phyloP scores from a whole-genome alignment of 1,140 invertebrate species.

The Thalassaphorura encarpata region DNA sequence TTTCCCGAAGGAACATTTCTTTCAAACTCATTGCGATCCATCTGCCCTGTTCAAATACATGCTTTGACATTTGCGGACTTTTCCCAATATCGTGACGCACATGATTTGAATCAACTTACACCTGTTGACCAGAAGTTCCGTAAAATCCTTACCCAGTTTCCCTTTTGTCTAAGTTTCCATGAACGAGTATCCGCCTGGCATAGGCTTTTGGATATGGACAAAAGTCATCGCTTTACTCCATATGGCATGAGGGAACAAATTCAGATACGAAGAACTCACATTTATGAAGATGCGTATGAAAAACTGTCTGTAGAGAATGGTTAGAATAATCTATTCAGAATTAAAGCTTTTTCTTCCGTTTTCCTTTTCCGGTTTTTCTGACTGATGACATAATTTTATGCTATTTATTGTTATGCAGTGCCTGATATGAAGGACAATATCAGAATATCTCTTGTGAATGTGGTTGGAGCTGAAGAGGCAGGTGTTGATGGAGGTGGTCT shows the following conservation, averaged over 20 bases:
- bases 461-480: slow-evolving; percentile 80
- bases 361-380: background rate
- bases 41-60: slow-evolving; percentile 19
- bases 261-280: slow-evolving; percentile 73
- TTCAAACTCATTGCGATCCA: slow-evolving; percentile 1
- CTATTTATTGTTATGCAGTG: slow-evolving; percentile 45
- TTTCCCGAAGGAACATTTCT: slow-evolving; percentile 32
- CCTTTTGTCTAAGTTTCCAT: slow-evolving; percentile 84
- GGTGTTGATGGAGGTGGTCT: slow-evolving; percentile 94
- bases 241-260: slow-evolving; percentile 65
- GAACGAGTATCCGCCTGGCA: slow-evolving; percentile 78
- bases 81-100: background rate
- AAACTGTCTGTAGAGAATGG: slow-evolving; percentile 83
- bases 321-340: slow-evolving; percentile 39
- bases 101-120: too few relatives aligned
- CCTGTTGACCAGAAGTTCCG: slow-evolving; percentile 76
- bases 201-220: slow-evolving; percentile 58
- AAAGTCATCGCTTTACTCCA: slow-evolving; percentile 54
- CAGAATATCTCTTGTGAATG: slow-evolving; percentile 80
- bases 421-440: slow-evolving; percentile 75
- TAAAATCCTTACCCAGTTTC: slow-evolving; percentile 79
- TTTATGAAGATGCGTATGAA: slow-evolving; percentile 96
- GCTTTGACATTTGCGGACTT: slow-evolving; percentile 13
- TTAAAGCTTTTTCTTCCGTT: too few relatives aligned
- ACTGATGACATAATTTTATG: slow-evolving; percentile 5